A percentile compares a stretch with the other conserved stretches of the same genome.
Evolutionary conservation across 2,888 invertebrate genomes (phyloP).

Genomic region (Hylaea fasciaria): DNA sequence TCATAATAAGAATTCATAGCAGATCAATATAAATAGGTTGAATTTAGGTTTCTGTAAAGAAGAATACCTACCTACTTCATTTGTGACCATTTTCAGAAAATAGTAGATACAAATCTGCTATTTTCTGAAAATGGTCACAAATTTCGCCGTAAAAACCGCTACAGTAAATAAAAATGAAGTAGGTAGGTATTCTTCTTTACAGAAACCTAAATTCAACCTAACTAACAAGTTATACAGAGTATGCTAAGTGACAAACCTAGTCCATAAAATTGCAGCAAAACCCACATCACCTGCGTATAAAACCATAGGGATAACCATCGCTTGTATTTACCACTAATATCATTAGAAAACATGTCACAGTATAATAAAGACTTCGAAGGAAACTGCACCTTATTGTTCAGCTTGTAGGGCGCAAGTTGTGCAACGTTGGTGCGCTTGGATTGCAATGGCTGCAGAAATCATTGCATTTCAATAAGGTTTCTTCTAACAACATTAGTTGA

Average conservation of each 20-base stretch:
- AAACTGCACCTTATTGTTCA: constrained; percentile 5
- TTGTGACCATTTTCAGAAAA: too few species aligned
- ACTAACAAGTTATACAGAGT: too few species aligned
- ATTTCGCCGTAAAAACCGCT: too few species aligned
- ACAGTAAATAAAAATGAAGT: too few species aligned
- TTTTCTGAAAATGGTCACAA: too few species aligned
- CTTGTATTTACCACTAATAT: constrained; percentile 18
- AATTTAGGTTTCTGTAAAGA: neutral
- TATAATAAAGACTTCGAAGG: neutral
- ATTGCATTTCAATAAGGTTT: constrained; percentile 32
- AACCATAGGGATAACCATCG: neutral
- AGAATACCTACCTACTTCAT: too few species aligned
- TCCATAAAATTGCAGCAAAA: neutral
- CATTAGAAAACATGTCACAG: constrained; percentile 23
- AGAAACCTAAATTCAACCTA: neutral
- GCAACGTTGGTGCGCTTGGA: neutral
- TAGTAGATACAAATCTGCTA: too few species aligned
- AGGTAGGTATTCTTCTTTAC: too few species aligned
- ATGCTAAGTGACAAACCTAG: neutral
- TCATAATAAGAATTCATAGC: too few species aligned
- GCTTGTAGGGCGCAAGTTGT: neutral
- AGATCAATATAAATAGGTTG: too few species aligned
- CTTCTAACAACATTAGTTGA: constrained; percentile 37
- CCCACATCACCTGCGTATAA: neutral
- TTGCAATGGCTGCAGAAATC: constrained; percentile 18